Evolutionary conservation across 64 coral and sea anemone genomes (phyloP).

Genomic region (Pachyseris speciosa): DNA sequence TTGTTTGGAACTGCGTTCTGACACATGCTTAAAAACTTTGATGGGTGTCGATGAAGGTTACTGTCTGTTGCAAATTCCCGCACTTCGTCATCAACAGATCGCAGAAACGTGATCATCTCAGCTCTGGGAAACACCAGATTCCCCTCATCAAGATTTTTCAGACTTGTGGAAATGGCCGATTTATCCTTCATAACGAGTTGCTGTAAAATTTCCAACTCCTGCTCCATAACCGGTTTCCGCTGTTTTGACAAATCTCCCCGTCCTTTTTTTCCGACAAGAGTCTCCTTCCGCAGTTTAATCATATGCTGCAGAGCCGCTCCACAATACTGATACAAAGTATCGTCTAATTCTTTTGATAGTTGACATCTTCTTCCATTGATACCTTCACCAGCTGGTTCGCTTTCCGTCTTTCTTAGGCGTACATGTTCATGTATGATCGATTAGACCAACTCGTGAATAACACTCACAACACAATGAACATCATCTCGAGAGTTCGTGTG

Average conservation of each 20-base stretch:
- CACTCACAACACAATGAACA: neutral
- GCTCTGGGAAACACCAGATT: constrained; percentile 29
- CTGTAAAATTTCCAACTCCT: neutral
- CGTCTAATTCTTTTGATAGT: neutral
- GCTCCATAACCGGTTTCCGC: neutral
- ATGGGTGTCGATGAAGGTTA: constrained; percentile 20
- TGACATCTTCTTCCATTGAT: no score
- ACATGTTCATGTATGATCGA: neutral
- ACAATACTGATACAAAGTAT: neutral
- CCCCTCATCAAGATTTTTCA: constrained; percentile 36
- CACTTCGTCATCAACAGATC: constrained; percentile 39
- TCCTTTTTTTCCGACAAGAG: neutral
- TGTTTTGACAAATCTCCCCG: neutral
- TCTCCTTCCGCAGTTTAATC: neutral
- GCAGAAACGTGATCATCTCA: constrained; percentile 4
- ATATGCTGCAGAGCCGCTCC: neutral
- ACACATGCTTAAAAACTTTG: constrained; percentile 37
- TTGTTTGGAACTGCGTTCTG: constrained; percentile 26
- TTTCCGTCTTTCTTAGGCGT: neutral
- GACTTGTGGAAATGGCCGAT: neutral
- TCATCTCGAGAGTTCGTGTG: neutral
- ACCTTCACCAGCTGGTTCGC: neutral
- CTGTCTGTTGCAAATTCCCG: constrained; percentile 9
- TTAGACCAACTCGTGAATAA: neutral
- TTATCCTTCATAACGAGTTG: constrained; percentile 20